phyloP scores from a whole-genome alignment of 2,113 vertebrate species.

The Speoplatyrhinus poulsoni region DNA sequence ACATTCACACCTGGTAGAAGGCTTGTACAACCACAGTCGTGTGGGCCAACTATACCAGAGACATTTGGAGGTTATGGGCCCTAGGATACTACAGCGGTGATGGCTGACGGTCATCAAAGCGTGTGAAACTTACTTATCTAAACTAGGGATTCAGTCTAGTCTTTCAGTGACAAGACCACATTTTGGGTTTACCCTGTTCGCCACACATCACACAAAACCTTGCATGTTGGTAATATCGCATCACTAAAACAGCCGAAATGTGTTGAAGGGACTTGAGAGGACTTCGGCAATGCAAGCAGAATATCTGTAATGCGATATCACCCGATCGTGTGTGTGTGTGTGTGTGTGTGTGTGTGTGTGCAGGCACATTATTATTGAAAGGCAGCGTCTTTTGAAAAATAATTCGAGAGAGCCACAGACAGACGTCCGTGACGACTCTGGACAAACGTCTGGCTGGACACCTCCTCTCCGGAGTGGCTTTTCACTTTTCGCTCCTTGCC shows the following conservation, averaged over 20 bases:
- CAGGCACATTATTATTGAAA: not conserved
- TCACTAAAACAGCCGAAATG: not conserved
- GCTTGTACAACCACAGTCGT: conserved; percentile 54
- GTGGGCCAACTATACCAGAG: conserved; percentile 46
- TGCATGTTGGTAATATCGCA: conserved; percentile 18
- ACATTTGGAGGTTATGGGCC: conserved; percentile 43
- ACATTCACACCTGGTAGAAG: conserved; percentile 47
- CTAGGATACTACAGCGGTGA: conserved; percentile 51
- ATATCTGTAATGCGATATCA: not conserved
- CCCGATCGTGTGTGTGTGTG: not conserved
- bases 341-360: too few species aligned
- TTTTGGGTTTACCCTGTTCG: conserved; percentile 20
- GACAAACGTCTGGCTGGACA: conserved; percentile 9
- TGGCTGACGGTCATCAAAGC: conserved; percentile 23
- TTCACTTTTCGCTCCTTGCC: conserved; percentile 36
- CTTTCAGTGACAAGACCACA: conserved; percentile 18
- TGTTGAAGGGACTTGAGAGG: not conserved
- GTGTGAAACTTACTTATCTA: conserved; percentile 30
- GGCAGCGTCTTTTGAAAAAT: not conserved
- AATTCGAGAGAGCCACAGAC: not conserved
- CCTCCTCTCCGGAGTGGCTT: conserved; percentile 23
- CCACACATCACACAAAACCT: too few species aligned
- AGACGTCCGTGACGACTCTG: not conserved
- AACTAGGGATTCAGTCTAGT: conserved; percentile 15
- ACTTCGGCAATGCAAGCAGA: not conserved